Percentiles rank a stretch among this genome's conserved stretches.
These are phyloP conservation scores for Scopus umbretta DNA, from an alignment of 2,113 vertebrate species.

Conservation along the genomic window DNA sequence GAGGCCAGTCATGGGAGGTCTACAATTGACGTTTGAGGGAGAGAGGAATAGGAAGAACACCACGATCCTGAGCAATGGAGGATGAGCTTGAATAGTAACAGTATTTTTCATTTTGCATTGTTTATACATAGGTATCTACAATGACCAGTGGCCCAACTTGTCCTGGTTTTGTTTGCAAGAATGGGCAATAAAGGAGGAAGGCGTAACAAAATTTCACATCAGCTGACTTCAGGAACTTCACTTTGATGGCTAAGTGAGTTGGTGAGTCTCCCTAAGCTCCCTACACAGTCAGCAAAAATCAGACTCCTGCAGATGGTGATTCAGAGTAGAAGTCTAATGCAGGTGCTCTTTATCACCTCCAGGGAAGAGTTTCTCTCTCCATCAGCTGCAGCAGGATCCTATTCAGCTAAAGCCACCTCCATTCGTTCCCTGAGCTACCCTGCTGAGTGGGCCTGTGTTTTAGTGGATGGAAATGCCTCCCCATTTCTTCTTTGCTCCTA, in stretches of 20 bases:
- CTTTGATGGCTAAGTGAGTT: not conserved
- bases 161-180: not conserved
- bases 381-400: not conserved
- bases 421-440: not conserved
- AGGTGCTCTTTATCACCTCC: not conserved
- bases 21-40: not conserved
- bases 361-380: not conserved
- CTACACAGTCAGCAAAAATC: not conserved
- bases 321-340: conserved; percentile 2
- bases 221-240: not conserved
- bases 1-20: not conserved
- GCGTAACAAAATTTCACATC: not conserved
- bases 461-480: not conserved
- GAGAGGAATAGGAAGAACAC: not conserved
- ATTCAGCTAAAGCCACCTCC: not conserved
- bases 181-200: not conserved
- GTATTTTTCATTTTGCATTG: not conserved
- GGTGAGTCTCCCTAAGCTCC: not conserved
- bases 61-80: rapidly evolving
- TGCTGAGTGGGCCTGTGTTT: not conserved
- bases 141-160: not conserved
- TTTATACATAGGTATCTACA: not conserved
- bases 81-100: not conserved
- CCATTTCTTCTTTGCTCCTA: not conserved
- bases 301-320: not conserved